Evolutionary conservation across 2,888 invertebrate species (phyloP).

Genomic region (Ceriagrion tenellum): DNA sequence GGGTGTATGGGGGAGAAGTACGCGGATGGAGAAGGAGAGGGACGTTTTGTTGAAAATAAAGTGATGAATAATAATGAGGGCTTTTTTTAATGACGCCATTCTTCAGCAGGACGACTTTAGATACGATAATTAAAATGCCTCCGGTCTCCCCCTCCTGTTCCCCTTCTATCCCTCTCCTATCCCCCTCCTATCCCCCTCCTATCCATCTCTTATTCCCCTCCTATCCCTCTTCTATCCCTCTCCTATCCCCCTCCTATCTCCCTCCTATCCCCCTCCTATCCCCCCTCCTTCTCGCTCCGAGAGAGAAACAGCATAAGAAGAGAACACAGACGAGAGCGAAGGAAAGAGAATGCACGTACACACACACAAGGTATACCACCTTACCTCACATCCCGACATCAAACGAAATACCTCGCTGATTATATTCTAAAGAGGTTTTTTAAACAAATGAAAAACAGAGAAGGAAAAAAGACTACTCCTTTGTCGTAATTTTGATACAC

Average conservation of each 20-base stretch:
- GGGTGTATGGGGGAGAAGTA: no score
- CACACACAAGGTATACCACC: background rate
- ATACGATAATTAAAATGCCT: constrained; percentile 39
- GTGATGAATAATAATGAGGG: constrained; percentile 35
- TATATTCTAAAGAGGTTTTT: background rate
- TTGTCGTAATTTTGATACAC: constrained; percentile 31
- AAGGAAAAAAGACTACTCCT: background rate
- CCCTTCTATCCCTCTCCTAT: no score
- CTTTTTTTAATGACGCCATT: constrained; percentile 36
- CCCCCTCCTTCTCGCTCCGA: background rate
- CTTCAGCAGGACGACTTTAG: constrained; percentile 1
- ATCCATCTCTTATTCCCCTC: no score
- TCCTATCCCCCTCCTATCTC: no score
- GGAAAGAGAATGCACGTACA: background rate
- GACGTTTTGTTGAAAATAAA: constrained; percentile 26
- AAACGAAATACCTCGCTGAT: constrained; percentile 35
- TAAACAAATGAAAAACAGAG: background rate
- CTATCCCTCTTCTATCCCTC: no score
- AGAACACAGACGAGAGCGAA: background rate
- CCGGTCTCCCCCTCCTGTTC: background rate
- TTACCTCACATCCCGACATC: background rate
- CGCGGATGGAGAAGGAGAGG: background rate
- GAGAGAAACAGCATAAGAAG: no score
- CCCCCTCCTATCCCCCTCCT: no score
- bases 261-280: no score